Evolutionary conservation across 2,113 vertebrate genomes (phyloP).

Genomic region (Hyaena hyaena): DNA sequence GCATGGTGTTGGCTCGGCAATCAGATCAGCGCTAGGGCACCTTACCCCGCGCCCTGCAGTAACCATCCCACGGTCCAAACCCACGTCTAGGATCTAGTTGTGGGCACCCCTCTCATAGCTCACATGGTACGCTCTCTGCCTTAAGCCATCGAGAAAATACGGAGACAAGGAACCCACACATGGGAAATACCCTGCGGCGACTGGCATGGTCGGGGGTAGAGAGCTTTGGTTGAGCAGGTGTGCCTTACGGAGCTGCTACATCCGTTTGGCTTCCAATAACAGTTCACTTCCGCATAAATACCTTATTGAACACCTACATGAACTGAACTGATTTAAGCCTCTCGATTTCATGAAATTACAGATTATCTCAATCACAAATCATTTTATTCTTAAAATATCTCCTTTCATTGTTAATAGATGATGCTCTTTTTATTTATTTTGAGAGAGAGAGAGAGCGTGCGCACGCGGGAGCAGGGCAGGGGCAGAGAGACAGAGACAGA

Average conservation of each 20-base stretch:
- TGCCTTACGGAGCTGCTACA: background rate
- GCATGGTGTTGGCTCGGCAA: background rate
- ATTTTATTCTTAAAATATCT: background rate
- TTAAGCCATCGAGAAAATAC: background rate
- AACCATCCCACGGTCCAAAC: background rate
- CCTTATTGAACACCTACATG: background rate
- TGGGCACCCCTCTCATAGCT: background rate
- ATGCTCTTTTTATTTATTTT: no score
- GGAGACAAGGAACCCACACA: background rate
- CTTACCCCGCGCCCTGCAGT: background rate
- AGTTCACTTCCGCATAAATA: background rate
- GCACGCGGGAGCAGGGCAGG: no score
- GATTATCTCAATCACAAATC: background rate
- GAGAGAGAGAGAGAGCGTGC: no score
- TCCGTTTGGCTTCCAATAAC: background rate
- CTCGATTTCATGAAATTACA: background rate
- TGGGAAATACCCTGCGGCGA: fast-evolving
- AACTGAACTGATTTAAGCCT: background rate
- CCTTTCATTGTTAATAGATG: background rate
- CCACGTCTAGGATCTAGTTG: background rate
- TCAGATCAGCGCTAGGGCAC: no score
- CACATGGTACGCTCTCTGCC: background rate
- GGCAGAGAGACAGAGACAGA: no score
- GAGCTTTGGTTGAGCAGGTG: background rate
- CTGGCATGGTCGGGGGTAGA: no score